Evolutionary conservation across 2,113 vertebrate genomes (phyloP).

Genomic region (Sturnus vulgaris): DNA sequence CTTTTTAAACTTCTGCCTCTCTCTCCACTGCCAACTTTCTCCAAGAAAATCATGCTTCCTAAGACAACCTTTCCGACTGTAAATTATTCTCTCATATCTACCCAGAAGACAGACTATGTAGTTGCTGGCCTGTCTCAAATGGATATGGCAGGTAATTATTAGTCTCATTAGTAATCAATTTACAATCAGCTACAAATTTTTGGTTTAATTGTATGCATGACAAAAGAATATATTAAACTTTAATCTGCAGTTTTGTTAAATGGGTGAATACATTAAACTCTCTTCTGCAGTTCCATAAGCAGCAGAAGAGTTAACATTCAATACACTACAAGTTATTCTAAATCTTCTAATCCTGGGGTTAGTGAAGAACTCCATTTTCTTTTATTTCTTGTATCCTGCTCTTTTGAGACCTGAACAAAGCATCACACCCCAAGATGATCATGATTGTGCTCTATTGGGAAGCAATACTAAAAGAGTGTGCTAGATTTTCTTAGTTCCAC

Average conservation of each 20-base stretch:
- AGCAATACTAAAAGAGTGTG: neutral
- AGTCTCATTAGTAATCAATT: conserved; percentile 11
- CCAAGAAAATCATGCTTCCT: neutral
- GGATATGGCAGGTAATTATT: neutral
- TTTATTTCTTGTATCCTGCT: neutral
- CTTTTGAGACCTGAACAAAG: neutral
- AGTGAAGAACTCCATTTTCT: neutral
- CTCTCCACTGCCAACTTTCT: neutral
- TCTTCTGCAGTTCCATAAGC: neutral
- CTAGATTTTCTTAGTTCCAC: neutral
- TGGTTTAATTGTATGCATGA: neutral
- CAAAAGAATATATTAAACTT: conserved; percentile 15
- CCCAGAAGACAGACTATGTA: neutral
- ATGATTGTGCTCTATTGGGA: neutral
- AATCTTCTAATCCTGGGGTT: neutral
- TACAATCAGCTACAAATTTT: neutral
- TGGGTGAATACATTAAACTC: neutral
- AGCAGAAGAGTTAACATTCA: neutral
- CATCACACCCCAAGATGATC: neutral
- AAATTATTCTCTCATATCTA: neutral
- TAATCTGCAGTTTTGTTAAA: neutral
- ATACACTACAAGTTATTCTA: neutral
- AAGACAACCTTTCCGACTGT: neutral
- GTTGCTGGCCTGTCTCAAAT: neutral
- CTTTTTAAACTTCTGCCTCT: conserved; percentile 13